Percentiles rank a stretch among this genome's conserved stretches.
phyloP scores from a whole-genome alignment of 2,113 vertebrate species.

The Sphaerodactylus townsendi region DNA sequence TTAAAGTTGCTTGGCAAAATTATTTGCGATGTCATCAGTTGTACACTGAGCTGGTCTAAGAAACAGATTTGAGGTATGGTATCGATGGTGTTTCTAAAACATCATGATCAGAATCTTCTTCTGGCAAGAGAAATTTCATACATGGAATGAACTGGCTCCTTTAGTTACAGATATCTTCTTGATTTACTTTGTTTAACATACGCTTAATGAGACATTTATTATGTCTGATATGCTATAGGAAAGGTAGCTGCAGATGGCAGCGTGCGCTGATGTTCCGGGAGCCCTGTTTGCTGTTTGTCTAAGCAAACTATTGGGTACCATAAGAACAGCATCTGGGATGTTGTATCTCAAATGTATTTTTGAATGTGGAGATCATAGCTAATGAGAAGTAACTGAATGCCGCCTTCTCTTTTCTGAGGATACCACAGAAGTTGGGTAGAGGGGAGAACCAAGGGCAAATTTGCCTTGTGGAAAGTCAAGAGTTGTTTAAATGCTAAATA shows the following conservation, averaged over 20 bases:
- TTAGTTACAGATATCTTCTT: background rate
- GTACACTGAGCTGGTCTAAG: background rate
- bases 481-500: too few relatives aligned
- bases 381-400: too few relatives aligned
- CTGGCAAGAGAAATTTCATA: background rate
- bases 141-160: background rate
- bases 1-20: background rate
- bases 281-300: background rate
- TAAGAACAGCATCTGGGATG: background rate
- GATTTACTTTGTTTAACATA: background rate
- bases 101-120: background rate
- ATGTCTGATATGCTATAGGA: background rate
- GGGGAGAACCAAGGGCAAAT: too few relatives aligned
- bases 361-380: too few relatives aligned
- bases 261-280: background rate
- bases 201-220: accelerated
- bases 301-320: background rate
- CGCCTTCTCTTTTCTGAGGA: too few relatives aligned
- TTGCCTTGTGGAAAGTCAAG: too few relatives aligned
- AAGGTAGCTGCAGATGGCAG: background rate
- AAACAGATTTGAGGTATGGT: background rate
- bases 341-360: background rate
- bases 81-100: background rate
- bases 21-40: background rate
- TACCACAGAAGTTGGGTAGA: too few relatives aligned